A percentile compares a stretch with the other conserved stretches of the same genome.
Evolutionary conservation across 2,888 invertebrate genomes (phyloP).

Genomic region (Hipparchia sbordonii): DNA sequence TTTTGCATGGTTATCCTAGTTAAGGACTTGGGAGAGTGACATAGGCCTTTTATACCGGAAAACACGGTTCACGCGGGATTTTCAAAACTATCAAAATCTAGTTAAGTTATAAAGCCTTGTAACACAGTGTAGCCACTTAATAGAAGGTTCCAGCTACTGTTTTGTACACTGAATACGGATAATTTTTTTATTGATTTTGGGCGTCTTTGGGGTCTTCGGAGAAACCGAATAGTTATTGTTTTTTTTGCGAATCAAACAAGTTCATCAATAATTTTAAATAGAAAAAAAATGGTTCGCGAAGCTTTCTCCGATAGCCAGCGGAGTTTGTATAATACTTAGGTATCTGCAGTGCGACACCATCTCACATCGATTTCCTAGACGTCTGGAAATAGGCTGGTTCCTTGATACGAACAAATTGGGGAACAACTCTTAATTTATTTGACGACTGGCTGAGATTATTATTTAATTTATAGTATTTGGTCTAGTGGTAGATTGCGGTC

Average conservation of each 20-base stretch:
- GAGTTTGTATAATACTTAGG: constrained; percentile 47
- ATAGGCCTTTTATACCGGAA: too few relatives aligned
- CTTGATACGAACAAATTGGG: constrained; percentile 19
- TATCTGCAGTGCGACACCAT: constrained; percentile 74
- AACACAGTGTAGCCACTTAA: too few relatives aligned
- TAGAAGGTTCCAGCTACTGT: too few relatives aligned
- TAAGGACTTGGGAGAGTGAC: too few relatives aligned
- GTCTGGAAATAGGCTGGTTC: constrained; percentile 46
- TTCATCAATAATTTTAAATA: constrained; percentile 41
- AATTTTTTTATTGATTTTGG: constrained; percentile 11
- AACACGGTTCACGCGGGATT: too few relatives aligned
- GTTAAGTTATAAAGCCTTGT: too few relatives aligned
- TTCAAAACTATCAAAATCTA: too few relatives aligned
- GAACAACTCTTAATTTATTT: constrained; percentile 1
- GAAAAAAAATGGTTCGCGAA: constrained; percentile 48
- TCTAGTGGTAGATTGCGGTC: too few relatives aligned
- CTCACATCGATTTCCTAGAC: constrained; percentile 62
- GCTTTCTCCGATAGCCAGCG: constrained; percentile 57
- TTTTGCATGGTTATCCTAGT: too few relatives aligned
- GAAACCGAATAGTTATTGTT: constrained; percentile 43
- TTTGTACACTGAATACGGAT: too few relatives aligned
- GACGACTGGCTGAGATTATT: not conserved
- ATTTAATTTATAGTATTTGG: too few relatives aligned
- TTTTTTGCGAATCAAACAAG: constrained; percentile 41
- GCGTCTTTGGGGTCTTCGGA: constrained; percentile 36